Evolutionary conservation across 2,797 vertebrate genomes (phyloP).

Genomic region (Aphelocoma californica): DNA sequence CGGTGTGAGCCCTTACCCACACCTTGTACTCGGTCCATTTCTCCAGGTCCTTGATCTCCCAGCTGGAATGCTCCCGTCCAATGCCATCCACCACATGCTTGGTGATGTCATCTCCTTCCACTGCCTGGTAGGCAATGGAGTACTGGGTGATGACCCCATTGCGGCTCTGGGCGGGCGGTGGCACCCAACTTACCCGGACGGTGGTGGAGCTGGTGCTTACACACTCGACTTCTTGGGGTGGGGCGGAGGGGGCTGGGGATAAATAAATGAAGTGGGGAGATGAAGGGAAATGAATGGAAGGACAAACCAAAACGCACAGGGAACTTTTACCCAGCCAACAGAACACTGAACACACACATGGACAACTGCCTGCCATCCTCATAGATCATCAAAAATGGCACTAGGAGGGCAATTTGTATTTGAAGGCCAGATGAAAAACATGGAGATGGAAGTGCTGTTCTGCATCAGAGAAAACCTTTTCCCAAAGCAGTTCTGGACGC

Average conservation of each 20-base stretch:
- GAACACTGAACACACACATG: neutral
- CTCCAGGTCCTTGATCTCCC: slow-evolving; percentile 92
- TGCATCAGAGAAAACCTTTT: neutral
- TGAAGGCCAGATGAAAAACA: neutral
- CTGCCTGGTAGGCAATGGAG: slow-evolving; percentile 93
- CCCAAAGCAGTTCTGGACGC: neutral
- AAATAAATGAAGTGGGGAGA: slow-evolving; percentile 79
- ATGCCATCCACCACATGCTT: slow-evolving; percentile 89
- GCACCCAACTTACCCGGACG: slow-evolving; percentile 99
- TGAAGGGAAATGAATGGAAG: slow-evolving; percentile 75
- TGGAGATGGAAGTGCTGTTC: neutral
- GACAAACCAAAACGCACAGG: slow-evolving; percentile 62
- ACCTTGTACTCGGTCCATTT: slow-evolving; percentile 99
- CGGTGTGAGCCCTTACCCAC: slow-evolving; percentile 97
- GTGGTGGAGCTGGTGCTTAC: slow-evolving; percentile 93
- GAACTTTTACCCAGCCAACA: slow-evolving; percentile 71
- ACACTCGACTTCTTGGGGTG: slow-evolving; percentile 94
- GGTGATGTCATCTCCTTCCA: slow-evolving; percentile 89
- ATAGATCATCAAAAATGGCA: neutral
- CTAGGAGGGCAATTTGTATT: neutral
- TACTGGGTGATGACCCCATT: slow-evolving; percentile 96
- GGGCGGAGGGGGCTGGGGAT: slow-evolving; percentile 94
- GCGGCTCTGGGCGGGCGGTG: slow-evolving; percentile 92
- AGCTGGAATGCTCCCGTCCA: slow-evolving; percentile 87
- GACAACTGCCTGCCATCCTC: neutral